Evolutionary conservation across 1,140 invertebrate species (phyloP).

Genomic region (Drosophila leontia): DNA sequence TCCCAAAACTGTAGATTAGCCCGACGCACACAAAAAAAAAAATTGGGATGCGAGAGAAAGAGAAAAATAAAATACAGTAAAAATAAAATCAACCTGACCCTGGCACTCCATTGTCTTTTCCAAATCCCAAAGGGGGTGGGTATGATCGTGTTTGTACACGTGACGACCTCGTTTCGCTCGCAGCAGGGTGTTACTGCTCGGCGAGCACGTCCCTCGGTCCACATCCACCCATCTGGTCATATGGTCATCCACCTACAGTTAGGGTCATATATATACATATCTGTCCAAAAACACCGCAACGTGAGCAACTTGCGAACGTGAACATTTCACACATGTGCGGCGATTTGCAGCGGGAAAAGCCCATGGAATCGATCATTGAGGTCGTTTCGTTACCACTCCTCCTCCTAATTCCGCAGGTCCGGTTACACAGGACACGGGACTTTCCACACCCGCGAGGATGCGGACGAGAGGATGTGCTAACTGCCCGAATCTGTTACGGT

Average conservation of each 20-base stretch:
- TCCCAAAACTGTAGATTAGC: slow-evolving; percentile 73
- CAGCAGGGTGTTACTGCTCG: slow-evolving; percentile 60
- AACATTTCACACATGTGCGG: slow-evolving; percentile 69
- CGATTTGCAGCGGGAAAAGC: slow-evolving; percentile 44
- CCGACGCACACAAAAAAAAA: slow-evolving; percentile 55
- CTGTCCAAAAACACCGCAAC: slow-evolving; percentile 29
- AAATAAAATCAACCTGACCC: slow-evolving; percentile 73
- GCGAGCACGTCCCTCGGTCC: slow-evolving; percentile 51
- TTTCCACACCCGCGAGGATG: slow-evolving; percentile 31
- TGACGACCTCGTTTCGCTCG: slow-evolving; percentile 74
- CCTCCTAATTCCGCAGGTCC: slow-evolving; percentile 51
- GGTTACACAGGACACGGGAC: slow-evolving; percentile 55
- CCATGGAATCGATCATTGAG: slow-evolving; percentile 42
- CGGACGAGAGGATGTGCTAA: slow-evolving; percentile 42
- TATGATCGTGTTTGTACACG: slow-evolving; percentile 71
- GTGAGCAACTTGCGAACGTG: slow-evolving; percentile 62
- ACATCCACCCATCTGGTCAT: slow-evolving; percentile 23
- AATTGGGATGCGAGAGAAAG: background rate
- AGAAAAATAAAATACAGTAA: slow-evolving; percentile 35
- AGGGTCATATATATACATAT: slow-evolving; percentile 3
- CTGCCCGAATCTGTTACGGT: slow-evolving; percentile 63
- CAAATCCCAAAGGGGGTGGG: slow-evolving; percentile 37
- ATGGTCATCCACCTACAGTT: slow-evolving; percentile 21
- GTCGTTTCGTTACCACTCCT: slow-evolving; percentile 6
- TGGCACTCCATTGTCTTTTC: slow-evolving; percentile 51